Conservation (phyloP, 2,113 vertebrate species). For the Eulemur macaco region DNA sequence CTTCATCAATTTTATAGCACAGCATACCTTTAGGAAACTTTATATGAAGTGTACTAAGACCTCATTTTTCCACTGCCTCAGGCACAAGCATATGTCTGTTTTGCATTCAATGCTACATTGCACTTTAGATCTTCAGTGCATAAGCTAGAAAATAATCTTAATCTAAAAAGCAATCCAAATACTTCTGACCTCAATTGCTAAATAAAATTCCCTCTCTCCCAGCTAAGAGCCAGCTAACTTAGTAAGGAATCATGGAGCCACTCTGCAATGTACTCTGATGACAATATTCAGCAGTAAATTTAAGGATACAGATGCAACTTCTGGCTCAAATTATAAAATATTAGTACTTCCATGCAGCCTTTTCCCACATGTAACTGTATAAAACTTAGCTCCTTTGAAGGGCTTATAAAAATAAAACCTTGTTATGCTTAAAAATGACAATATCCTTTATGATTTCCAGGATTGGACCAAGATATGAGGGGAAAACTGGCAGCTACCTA, state of each 20-base stretch:
- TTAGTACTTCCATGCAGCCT: neutral
- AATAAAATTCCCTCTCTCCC: neutral
- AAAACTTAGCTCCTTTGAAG: neutral
- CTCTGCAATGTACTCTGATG: neutral
- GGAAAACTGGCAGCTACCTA: neutral
- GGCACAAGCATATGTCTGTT: slow-evolving; percentile 25
- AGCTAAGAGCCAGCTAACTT: neutral
- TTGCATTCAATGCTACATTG: slow-evolving; percentile 22
- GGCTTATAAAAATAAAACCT: neutral
- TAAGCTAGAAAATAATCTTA: neutral
- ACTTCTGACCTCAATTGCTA: neutral
- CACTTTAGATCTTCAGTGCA: neutral
- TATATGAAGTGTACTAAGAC: neutral
- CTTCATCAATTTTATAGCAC: neutral
- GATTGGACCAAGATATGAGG: neutral
- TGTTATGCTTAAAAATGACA: neutral
- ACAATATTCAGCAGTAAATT: slow-evolving; percentile 1
- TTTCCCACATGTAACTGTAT: neutral
- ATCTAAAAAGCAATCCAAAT: slow-evolving; percentile 5
- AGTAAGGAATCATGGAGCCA: neutral
- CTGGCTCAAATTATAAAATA: neutral
- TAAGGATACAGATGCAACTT: neutral
- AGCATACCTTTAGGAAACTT: slow-evolving; percentile 11
- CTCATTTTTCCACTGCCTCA: slow-evolving; percentile 41
- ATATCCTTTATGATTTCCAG: neutral